Evolutionary conservation across 1,140 invertebrate genomes (phyloP).

Genomic region (Drosophila sturtevanti): DNA sequence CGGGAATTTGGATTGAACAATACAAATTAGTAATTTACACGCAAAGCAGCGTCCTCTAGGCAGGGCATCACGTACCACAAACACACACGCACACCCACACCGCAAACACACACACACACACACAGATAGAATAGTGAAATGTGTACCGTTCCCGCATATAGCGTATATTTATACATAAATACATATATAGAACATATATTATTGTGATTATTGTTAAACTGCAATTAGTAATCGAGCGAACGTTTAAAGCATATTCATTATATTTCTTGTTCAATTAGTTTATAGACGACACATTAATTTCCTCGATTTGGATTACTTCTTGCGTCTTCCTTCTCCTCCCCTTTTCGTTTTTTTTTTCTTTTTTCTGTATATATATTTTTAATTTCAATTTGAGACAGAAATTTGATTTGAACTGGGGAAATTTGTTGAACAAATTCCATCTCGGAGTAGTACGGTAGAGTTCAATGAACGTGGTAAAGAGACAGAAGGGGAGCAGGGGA

Average conservation of each 20-base stretch:
- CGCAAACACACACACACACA: background rate
- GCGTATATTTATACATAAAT: background rate
- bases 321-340: too few relatives aligned
- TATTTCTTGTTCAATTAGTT: conserved; percentile 32
- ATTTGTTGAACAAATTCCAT: conserved; percentile 8
- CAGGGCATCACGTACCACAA: background rate
- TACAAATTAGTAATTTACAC: conserved; percentile 75
- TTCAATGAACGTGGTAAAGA: conserved; percentile 58
- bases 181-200: conserved; percentile 60
- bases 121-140: conserved; percentile 31
- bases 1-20: conserved; percentile 41
- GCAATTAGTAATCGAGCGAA: conserved; percentile 63
- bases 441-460: conserved; percentile 20
- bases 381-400: conserved; percentile 30
- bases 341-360: too few relatives aligned
- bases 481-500: background rate
- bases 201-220: conserved; percentile 50
- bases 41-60: conserved; percentile 22
- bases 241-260: conserved; percentile 22
- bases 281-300: conserved; percentile 13
- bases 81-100: background rate
- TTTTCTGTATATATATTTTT: too few relatives aligned
- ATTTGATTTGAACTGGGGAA: conserved; percentile 17
- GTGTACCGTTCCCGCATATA: conserved; percentile 15
- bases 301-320: background rate